Base-by-base conservation (phyloP, 1,140 invertebrate genomes). In the Capitella teleta region DNA sequence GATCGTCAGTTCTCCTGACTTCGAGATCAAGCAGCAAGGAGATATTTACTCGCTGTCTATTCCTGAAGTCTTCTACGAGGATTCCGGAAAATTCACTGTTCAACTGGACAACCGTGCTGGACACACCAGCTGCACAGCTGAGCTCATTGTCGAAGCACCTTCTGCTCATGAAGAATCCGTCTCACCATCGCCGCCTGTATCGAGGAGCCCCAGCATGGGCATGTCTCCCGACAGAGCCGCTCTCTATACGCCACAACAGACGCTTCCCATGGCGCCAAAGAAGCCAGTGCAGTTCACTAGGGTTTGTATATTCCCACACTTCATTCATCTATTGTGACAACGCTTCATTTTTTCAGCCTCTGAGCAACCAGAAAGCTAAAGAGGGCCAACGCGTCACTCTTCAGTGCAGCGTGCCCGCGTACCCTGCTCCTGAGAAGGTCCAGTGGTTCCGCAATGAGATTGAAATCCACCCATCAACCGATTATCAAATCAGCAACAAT, bases 51-150 rank as follows among this genome's bases (percentile, higher is more conserved):
- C 62, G 5, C 60, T 76, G 24, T 63, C 65, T 55, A 70, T 72
- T 40, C 67, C 66, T 18, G 67, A 70, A 54, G 69, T 67, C 18
- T 72, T 68, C 59, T 66, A 57, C 37, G 74, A 76, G 59, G 75
- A 79, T 57, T 70, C 74, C 28, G 86, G 86, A 32, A 78, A 78
- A 49, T 77, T 85, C 47, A 79, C 81, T 26, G 67, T 66, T 5
- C 53, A 59, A 25, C 69, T 68, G 36, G 57, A 61, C 32, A 73
- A 72, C 51, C 57, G 60, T 12, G 68, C 65, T 40, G 70, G 70
- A 21, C 61, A 68, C 34, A 57, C 65, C 6, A 49, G 59, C 40
- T 70, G 67, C 53, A 58, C 61, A 21, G 67, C 70, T 28, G 62
- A 66, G 40, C 57, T 73, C 4, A 62, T 58, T 40, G 61, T 73